A percentile compares a stretch with the other conserved stretches of the same genome.
These are phyloP conservation scores for Menura novaehollandiae DNA, from an alignment of 2,113 vertebrate species.

Conservation along the genomic window DNA sequence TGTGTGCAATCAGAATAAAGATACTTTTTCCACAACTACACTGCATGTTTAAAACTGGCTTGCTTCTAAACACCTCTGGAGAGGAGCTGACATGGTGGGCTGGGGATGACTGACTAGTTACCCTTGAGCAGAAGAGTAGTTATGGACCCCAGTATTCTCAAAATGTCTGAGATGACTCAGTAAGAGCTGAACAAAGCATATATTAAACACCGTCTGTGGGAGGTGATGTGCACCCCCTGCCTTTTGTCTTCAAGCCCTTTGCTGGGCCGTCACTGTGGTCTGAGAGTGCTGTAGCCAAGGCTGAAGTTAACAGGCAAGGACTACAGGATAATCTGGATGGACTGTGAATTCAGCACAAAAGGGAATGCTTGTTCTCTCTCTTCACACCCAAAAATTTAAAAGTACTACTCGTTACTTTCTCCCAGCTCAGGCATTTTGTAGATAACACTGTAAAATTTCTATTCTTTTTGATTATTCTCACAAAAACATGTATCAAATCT, in stretches of 20 bases:
- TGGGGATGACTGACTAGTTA: neutral
- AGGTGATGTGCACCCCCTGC: neutral
- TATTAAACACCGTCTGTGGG: neutral
- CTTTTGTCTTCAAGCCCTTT: neutral
- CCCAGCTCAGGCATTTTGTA: neutral
- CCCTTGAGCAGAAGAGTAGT: neutral
- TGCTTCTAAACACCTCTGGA: neutral
- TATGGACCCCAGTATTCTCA: neutral
- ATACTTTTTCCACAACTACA: neutral
- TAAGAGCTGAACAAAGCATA: neutral
- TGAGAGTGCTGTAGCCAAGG: neutral
- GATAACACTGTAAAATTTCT: neutral
- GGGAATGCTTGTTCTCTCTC: neutral
- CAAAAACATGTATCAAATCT: neutral
- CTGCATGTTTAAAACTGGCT: neutral
- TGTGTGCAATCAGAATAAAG: neutral
- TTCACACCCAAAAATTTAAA: neutral
- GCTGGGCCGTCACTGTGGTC: rapidly evolving
- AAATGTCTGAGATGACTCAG: neutral
- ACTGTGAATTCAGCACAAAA: neutral
- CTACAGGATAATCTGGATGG: neutral
- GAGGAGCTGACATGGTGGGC: neutral
- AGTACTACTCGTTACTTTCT: neutral
- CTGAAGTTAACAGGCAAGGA: neutral
- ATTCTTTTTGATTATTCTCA: neutral